Conservation (phyloP, 2,113 vertebrate species). For the Labrus mixtus region DNA sequence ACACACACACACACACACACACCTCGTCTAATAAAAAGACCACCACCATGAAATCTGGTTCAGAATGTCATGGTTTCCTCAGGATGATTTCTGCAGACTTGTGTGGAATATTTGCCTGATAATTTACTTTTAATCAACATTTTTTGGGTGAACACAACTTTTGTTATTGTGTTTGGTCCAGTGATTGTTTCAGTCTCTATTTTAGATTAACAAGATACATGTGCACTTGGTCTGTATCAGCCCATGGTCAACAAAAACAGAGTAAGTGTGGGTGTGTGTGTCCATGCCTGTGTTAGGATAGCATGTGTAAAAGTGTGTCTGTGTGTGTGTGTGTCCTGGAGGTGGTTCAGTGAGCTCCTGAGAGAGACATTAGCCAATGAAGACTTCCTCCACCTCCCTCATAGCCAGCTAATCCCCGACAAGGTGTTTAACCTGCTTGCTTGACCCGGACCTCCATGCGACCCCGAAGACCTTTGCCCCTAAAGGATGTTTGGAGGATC, state of each 20-base stretch:
- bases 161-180: too few species aligned
- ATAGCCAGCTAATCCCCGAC: slow-evolving; percentile 69
- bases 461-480: slow-evolving; percentile 72
- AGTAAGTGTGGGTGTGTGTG: slow-evolving; percentile 48
- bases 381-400: slow-evolving; percentile 72
- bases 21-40: too few species aligned
- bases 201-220: too few species aligned
- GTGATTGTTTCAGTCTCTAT: too few species aligned
- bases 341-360: slow-evolving; percentile 45
- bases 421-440: slow-evolving; percentile 82
- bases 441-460: slow-evolving; percentile 72
- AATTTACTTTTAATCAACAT: too few species aligned
- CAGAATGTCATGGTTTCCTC: too few species aligned
- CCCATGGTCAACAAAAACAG: slow-evolving; percentile 58
- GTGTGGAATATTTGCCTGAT: too few species aligned
- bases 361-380: slow-evolving; percentile 69
- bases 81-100: too few species aligned
- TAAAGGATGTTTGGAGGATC: slow-evolving; percentile 57
- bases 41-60: too few species aligned
- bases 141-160: too few species aligned
- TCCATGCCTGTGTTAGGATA: slow-evolving; percentile 31
- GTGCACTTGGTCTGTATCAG: slow-evolving; percentile 55
- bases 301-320: slow-evolving; percentile 12
- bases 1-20: not conserved
- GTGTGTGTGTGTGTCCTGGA: slow-evolving; percentile 49